Conservation (phyloP, 2,113 vertebrate genomes). For the Tachysurus vachellii region DNA sequence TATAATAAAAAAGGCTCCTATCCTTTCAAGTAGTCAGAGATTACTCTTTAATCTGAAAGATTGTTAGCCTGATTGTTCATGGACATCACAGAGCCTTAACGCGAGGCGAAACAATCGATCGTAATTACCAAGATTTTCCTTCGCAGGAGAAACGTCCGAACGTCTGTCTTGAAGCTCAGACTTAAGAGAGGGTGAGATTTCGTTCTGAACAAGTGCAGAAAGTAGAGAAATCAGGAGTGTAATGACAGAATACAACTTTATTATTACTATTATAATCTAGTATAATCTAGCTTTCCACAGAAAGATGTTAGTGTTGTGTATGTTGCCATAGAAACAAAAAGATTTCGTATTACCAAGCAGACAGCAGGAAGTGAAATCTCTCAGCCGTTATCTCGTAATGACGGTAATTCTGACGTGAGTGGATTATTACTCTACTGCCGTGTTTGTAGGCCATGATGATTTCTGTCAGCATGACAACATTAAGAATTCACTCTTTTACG, state of each 20-base stretch:
- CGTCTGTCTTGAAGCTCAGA: background rate
- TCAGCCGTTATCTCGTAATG: background rate
- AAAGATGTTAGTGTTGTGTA: background rate
- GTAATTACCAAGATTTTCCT: background rate
- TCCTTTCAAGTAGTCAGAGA: background rate
- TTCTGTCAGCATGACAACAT: background rate
- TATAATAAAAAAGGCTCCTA: background rate
- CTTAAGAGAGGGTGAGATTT: background rate
- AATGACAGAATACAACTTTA: background rate
- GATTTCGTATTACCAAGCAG: background rate
- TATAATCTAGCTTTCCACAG: background rate
- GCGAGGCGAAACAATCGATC: background rate
- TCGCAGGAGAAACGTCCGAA: background rate
- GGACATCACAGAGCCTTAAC: background rate
- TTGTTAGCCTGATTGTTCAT: background rate
- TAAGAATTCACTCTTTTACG: background rate
- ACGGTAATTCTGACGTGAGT: background rate
- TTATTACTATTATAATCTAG: background rate
- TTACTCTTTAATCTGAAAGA: background rate
- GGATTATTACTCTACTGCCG: background rate
- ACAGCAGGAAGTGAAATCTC: background rate
- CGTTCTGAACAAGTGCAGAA: background rate
- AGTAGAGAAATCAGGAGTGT: background rate
- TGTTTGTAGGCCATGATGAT: background rate
- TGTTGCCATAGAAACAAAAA: constrained; percentile 6